Evolutionary conservation across 2,113 vertebrate genomes (phyloP).

Genomic region (Poecile atricapillus): DNA sequence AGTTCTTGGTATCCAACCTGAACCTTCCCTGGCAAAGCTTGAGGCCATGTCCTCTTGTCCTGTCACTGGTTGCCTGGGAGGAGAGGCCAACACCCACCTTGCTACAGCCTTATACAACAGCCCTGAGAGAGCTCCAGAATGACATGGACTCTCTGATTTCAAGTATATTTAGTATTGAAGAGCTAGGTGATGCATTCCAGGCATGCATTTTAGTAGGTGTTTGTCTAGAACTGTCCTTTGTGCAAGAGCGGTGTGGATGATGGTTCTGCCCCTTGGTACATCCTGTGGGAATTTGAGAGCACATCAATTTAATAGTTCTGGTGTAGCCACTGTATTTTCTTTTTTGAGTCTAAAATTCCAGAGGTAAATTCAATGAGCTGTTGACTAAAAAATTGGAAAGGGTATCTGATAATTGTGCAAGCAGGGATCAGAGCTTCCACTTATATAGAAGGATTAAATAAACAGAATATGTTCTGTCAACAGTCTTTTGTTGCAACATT

Average conservation of each 20-base stretch:
- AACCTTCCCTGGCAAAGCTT: neutral
- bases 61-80: neutral
- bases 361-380: neutral
- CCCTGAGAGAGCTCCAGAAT: neutral
- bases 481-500: neutral
- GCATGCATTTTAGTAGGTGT: neutral
- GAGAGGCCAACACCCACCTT: neutral
- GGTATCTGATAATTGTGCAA: fast-evolving
- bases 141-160: neutral
- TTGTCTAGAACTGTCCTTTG: neutral
- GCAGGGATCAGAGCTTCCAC: neutral
- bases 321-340: neutral
- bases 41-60: neutral
- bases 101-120: neutral
- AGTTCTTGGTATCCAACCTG: neutral
- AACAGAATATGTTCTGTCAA: neutral
- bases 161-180: neutral
- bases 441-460: neutral
- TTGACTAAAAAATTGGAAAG: neutral
- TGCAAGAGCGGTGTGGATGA: neutral
- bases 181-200: neutral
- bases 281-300: neutral
- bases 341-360: neutral
- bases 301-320: neutral
- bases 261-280: neutral